Percentiles rank a stretch among this genome's conserved stretches.
These are phyloP conservation scores for Anguilla marmorata DNA, from an alignment of 2,797 vertebrate species.

Conservation along the genomic window DNA sequence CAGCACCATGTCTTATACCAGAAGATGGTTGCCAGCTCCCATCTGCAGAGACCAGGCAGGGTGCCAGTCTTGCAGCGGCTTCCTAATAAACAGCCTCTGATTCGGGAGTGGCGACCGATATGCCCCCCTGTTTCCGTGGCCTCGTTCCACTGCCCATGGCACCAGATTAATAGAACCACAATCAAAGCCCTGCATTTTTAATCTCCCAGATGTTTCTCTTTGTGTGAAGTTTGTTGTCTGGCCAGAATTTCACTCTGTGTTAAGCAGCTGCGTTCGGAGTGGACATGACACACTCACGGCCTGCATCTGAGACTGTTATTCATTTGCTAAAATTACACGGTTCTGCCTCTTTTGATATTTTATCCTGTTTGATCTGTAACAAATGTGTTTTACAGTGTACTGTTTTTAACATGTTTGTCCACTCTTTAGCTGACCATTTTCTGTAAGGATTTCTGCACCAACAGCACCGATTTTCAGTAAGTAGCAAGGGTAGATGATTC, in stretches of 20 bases:
- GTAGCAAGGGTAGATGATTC: background rate
- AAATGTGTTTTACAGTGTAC: background rate
- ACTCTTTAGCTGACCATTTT: background rate
- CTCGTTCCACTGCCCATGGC: slow-evolving; percentile 26
- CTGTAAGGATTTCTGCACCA: background rate
- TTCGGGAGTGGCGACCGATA: background rate
- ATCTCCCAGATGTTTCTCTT: slow-evolving; percentile 36
- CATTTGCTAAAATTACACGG: background rate
- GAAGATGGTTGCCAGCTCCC: slow-evolving; percentile 4
- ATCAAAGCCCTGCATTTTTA: slow-evolving; percentile 22
- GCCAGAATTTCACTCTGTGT: slow-evolving; percentile 7
- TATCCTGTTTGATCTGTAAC: background rate
- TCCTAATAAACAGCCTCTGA: slow-evolving; percentile 15
- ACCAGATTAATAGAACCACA: slow-evolving; percentile 25
- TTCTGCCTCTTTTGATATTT: background rate
- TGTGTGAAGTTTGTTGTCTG: slow-evolving; percentile 24
- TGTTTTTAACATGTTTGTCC: background rate
- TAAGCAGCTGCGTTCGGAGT: background rate
- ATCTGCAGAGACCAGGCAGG: slow-evolving; percentile 10
- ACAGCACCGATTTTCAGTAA: background rate
- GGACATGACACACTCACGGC: background rate
- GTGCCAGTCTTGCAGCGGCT: background rate
- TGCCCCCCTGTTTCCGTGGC: slow-evolving; percentile 24
- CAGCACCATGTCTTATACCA: slow-evolving; percentile 3
- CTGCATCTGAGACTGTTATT: background rate